Evolutionary conservation across 2,888 invertebrate species (phyloP), one percentile per base, ranked within the genome.

Genomic region (Lissonota sp.): DNA sequence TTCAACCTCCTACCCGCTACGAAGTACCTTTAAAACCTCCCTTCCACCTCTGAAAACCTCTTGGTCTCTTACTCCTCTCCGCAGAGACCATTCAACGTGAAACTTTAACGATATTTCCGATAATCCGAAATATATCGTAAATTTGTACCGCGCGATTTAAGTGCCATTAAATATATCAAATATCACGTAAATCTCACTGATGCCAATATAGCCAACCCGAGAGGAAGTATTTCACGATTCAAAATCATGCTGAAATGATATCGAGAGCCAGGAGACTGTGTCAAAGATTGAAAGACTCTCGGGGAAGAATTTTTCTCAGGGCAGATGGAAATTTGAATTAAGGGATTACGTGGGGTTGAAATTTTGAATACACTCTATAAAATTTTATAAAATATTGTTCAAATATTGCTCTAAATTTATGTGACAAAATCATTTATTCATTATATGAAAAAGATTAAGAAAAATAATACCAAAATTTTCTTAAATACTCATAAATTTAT

Each of bases 51-150:
- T 7, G 14, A 12, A 53, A 6, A 12, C 12, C 16, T 16, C 53
- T 44, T 26, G 64, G n/a, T 64, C 42, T 66, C 53, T 64, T 60
- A 51, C 37, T 44, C 49, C 69, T 4, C 8, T 37, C 37, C 53
- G n/a, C 49, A 55, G 42, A 26, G 26, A 26, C 26, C 26, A 26
- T 26, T 71, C 26, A 75, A 49, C 49, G n/a, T 6, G 16, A 88
- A 88, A 89, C 88, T 89, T 81, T 87, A 87, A 87, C 86, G 87
- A 89, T 90, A 90, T 89, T 89, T 85, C 84, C 87, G 84, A 89
- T 89, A 88, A 88, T 88, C 83, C 82, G 82, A 78, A 80, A 85
- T 86, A 82, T 84, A 77, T 80, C 80, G 7, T 44, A 10, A 75
- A 80, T 60, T 72, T 63, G 16, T 53, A 70, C 58, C 46, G n/a